Percentiles rank a stretch among this genome's conserved stretches.
Evolutionary conservation across 1,140 invertebrate species (phyloP).

Genomic region (Drosophila ohnishii): DNA sequence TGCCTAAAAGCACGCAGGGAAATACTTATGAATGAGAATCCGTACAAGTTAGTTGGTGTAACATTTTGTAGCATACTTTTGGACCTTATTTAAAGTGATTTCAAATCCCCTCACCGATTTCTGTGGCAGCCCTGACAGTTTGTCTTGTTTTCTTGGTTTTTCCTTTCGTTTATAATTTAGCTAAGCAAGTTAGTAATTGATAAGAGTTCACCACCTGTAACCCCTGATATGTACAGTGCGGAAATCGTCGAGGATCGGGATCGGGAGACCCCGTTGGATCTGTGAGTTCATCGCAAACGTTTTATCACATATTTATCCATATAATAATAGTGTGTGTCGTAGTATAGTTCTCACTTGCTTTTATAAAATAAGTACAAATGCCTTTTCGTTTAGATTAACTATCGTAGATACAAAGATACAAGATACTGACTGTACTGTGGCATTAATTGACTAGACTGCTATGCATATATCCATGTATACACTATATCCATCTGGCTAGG

Average conservation of each 20-base stretch:
- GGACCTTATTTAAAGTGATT: not conserved
- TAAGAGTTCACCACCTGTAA: constrained; percentile 24
- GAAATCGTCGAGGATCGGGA: constrained; percentile 9
- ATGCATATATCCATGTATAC: constrained; percentile 24
- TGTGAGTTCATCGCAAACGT: constrained; percentile 39
- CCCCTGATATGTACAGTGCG: constrained; percentile 66
- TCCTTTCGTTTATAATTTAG: constrained; percentile 23
- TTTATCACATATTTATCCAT: constrained; percentile 77
- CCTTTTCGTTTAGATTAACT: constrained; percentile 50
- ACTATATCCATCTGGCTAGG: constrained; percentile 56
- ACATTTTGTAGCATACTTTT: constrained; percentile 3
- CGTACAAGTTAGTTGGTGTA: not conserved
- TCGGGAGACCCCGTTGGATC: constrained; percentile 8
- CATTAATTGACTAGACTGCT: constrained; percentile 74
- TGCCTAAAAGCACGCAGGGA: not conserved
- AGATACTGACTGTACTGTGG: constrained; percentile 48
- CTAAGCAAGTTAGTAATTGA: constrained; percentile 52
- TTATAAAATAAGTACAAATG: constrained; percentile 79
- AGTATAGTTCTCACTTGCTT: constrained; percentile 37
- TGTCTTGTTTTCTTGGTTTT: not conserved
- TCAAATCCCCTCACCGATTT: not conserved
- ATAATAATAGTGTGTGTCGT: constrained; percentile 51
- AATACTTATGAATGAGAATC: no score
- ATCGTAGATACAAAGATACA: constrained; percentile 65
- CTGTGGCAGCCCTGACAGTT: not conserved